Conservation (phyloP, 2,113 vertebrate genomes). For the Ameiurus melas region DNA sequence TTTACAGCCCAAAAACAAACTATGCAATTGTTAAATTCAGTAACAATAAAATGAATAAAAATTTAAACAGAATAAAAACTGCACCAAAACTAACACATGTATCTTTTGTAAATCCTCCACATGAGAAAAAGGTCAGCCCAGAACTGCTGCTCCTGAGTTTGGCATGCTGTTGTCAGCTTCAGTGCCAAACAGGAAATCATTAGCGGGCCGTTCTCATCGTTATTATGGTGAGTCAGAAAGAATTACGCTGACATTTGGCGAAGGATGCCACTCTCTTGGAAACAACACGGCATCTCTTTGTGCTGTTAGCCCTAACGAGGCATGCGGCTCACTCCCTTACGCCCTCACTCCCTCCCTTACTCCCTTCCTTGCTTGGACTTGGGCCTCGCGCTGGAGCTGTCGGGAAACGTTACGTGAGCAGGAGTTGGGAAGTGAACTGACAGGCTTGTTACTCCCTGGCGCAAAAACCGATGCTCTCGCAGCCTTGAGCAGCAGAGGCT, state of each 20-base stretch:
- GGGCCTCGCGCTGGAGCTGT: neutral
- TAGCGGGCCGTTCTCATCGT: constrained; percentile 24
- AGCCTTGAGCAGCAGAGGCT: constrained; percentile 6
- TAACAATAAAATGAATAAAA: neutral
- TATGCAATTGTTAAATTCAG: neutral
- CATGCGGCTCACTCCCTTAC: constrained; percentile 8
- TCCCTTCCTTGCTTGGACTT: constrained; percentile 8
- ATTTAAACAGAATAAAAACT: neutral
- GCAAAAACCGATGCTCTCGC: constrained; percentile 17
- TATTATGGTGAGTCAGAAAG: constrained; percentile 38
- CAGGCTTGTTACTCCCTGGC: constrained; percentile 60
- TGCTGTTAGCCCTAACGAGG: constrained; percentile 25
- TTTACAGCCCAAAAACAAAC: neutral
- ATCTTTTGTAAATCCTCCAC: neutral
- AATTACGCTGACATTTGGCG: constrained; percentile 37
- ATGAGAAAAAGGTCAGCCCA: constrained; percentile 26
- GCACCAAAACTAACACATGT: neutral
- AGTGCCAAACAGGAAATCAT: constrained; percentile 32
- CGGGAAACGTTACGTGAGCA: constrained; percentile 47
- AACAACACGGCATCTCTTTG: constrained; percentile 16
- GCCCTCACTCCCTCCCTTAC: neutral
- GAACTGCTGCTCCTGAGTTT: neutral
- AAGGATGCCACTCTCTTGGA: constrained; percentile 14
- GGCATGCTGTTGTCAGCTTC: constrained; percentile 15
- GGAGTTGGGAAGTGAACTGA: constrained; percentile 54